Base-by-base conservation (phyloP, 2,113 vertebrate species). In the Xenotilapia leptura region DNA sequence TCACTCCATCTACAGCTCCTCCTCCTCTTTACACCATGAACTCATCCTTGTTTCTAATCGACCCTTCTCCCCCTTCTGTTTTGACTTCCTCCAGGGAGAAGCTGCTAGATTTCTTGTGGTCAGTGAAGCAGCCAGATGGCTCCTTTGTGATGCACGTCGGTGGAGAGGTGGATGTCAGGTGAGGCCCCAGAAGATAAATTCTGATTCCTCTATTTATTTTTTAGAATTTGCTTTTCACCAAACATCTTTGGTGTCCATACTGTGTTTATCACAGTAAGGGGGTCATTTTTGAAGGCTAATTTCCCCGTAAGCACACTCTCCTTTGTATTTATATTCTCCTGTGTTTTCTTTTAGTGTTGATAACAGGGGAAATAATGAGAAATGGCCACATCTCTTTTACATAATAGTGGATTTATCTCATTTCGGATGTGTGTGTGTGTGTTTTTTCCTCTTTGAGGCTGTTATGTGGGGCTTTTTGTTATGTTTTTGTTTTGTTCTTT, bases 161-260 rank as follows among this genome's bases (percentile, higher is more conserved):
- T 9, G 98, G 99, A 8, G 99, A 99, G 94, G 98, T 99, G 93
- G 99, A 99, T 1, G 97, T 99, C 93, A 98, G 99, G 99, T 99
- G 93, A 95, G 97, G 88, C 51, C 53, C 23, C 82, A 81, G 68
- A 53, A 4, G 38, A 86, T 55, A 4, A 23, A 77, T 21, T 7
- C 33, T 15, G 1, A 54, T 17, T 28, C 49, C 77, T 40, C 45
- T 36, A 15, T 77, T 36, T n/a, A 12, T n/a, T 65, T 38, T 7
- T 40, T 26, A 77, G 40, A 15, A 2, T 68, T 56, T 17, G 9
- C 12, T 70, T 68, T 28, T 36, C 19, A 9, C 17, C 58, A 36
- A 38, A 15, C 14, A 19, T 47, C 9, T 28, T 49, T 75, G 70
- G 23, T 49, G 26, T 77, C 42, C 42, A 49, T 75, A 49, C 26